Evolutionary conservation across 2,797 vertebrate genomes (phyloP).

Genomic region (Oophaga sylvatica): DNA sequence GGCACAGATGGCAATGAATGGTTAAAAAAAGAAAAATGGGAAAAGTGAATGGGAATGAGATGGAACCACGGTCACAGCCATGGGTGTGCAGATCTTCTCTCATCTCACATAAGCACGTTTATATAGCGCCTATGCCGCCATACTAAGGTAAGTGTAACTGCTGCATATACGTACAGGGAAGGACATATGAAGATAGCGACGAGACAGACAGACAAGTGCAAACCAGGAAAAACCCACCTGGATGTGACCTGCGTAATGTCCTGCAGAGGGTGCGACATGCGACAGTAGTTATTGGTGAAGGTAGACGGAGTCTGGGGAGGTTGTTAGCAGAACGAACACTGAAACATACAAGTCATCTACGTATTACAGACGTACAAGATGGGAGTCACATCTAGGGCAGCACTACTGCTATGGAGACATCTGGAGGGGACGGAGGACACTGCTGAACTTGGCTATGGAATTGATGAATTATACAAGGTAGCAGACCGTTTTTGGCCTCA

Average conservation of each 20-base stretch:
- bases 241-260: constrained; percentile 76
- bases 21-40: background rate
- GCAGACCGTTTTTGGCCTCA: too few species aligned
- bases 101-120: background rate
- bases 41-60: background rate
- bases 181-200: background rate
- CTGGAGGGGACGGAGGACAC: too few species aligned
- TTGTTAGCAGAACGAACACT: constrained; percentile 77
- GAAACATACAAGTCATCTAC: constrained; percentile 67
- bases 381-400: background rate
- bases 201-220: constrained; percentile 5
- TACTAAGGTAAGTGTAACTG: background rate
- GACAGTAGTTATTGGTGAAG: constrained; percentile 85
- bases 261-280: constrained; percentile 77
- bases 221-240: constrained; percentile 77
- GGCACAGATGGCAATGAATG: background rate
- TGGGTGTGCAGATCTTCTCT: background rate
- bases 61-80: background rate
- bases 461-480: too few species aligned
- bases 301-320: constrained; percentile 81
- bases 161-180: background rate
- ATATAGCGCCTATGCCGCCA: background rate
- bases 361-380: constrained; percentile 65
- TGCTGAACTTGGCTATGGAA: too few species aligned
- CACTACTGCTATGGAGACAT: background rate